Percentiles rank a stretch among this genome's conserved stretches.
Evolutionary conservation across 2,113 vertebrate species (phyloP).

Genomic region (Pimephales promelas): DNA sequence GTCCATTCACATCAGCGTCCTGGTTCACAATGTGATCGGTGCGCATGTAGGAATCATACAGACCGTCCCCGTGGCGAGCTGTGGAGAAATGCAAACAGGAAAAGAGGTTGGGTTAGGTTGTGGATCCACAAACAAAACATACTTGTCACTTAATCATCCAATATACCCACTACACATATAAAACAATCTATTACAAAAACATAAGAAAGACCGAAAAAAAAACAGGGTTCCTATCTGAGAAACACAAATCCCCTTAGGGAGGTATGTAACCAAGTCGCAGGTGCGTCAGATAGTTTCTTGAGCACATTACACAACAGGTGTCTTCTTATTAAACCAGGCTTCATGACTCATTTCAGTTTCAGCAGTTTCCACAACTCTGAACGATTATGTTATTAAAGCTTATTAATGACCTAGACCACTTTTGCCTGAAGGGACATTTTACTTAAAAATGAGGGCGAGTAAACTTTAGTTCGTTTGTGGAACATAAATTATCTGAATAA

Average conservation of each 20-base stretch:
- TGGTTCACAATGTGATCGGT: slow-evolving; percentile 89
- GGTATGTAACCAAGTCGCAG: slow-evolving; percentile 61
- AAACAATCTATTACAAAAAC: not conserved
- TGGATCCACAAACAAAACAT: not conserved
- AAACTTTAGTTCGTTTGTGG: not conserved
- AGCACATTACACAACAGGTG: slow-evolving; percentile 66
- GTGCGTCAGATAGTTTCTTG: slow-evolving; percentile 64
- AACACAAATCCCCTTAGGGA: slow-evolving; percentile 48
- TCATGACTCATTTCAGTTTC: slow-evolving; percentile 60
- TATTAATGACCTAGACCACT: slow-evolving; percentile 25
- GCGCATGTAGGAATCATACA: slow-evolving; percentile 96
- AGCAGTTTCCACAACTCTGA: slow-evolving; percentile 52
- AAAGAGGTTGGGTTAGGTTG: not conserved
- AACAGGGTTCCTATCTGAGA: slow-evolving; percentile 3
- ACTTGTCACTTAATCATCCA: not conserved
- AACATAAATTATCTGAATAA: not conserved
- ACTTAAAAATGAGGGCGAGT: not conserved
- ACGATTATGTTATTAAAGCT: slow-evolving; percentile 50
- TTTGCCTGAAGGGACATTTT: not conserved
- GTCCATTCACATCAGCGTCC: slow-evolving; percentile 78
- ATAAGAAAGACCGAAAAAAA: slow-evolving; percentile 3
- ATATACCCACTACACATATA: not conserved
- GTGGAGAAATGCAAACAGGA: slow-evolving; percentile 49
- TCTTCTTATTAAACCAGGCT: slow-evolving; percentile 56
- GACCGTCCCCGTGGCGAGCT: slow-evolving; percentile 88